Base-by-base conservation (phyloP, 2,113 vertebrate species). In the Dermatemys mawii region DNA sequence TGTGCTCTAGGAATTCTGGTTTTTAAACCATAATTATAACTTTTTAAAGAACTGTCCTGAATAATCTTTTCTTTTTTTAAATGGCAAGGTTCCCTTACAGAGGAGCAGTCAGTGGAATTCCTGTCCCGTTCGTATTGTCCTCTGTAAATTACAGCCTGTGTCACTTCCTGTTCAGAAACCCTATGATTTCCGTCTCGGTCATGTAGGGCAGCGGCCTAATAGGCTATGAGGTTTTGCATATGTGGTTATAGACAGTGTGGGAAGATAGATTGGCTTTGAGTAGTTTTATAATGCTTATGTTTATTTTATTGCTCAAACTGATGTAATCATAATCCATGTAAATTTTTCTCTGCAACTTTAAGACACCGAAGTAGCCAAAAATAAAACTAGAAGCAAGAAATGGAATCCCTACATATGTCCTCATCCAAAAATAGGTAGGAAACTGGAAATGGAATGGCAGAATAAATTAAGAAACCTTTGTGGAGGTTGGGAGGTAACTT, bases 71-170 rank as follows among this genome's bases (percentile, higher is more conserved):
- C 13, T 21, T 27, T 75, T 75, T 86, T 35, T 70, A 51, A 27
- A 12, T 35, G 1, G 17, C 53, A 38, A 87, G 90, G 73, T 46
- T 91, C 49, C 46, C 49, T 92, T 3, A n/a, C 96, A 90, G 91
- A 10, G 29, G 76, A 32, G 44, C 26, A 29, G 46, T 46, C 14
- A 35, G 76, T 17, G 95, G 96, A 97, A 97, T 97, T 97, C 97
- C 94, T 95, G 93, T 96, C 84, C 95, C 94, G 95, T 96, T 97
- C 95, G 95, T 92, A 87, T 88, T 93, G 96, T 96, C 93, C 91
- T 96, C 94, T 90, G 85, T 96, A 95, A 73, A 88, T 96, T 96
- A 93, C 80, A 78, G 95, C 96, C 95, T 97, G 96, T 96, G 91
- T 97, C 96, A 97, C 94, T 97, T 97, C 96, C 97, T 97, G 91